Percentiles rank a stretch among this genome's conserved stretches.
phyloP scores from a whole-genome alignment of 1,140 invertebrate species.

The Hyles euphorbiae region DNA sequence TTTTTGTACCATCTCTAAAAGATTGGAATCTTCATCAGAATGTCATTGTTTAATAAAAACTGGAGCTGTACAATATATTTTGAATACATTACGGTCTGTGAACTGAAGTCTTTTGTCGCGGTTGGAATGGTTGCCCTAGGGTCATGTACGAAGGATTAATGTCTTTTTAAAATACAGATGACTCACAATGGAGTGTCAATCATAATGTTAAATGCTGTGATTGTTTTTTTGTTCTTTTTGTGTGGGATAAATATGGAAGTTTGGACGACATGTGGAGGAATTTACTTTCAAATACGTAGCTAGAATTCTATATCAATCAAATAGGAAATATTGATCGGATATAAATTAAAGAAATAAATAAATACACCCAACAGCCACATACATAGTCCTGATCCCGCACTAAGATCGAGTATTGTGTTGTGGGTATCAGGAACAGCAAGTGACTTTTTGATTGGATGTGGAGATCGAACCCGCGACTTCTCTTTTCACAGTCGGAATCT shows the following conservation, averaged over 20 bases:
- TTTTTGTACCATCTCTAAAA: constrained; percentile 42
- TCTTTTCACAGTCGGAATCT: no score
- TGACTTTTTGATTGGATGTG: no score
- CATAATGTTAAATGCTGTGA: constrained; percentile 5
- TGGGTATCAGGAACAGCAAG: no score
- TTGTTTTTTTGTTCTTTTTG: neutral
- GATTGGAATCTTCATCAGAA: constrained; percentile 40
- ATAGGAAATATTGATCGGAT: no score
- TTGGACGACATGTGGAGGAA: no score
- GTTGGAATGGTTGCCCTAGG: constrained; percentile 20
- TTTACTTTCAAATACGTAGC: no score
- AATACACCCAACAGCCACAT: no score
- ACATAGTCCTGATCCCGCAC: no score
- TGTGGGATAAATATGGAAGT: neutral
- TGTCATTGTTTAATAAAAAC: constrained; percentile 54
- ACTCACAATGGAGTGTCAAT: constrained; percentile 5
- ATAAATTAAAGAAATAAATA: no score
- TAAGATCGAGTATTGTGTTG: no score
- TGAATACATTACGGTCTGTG: constrained; percentile 68
- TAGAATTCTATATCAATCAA: no score
- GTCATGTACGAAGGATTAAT: constrained; percentile 56
- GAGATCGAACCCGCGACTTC: no score
- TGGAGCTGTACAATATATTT: constrained; percentile 63
- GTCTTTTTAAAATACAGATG: constrained; percentile 5
- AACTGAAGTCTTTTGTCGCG: constrained; percentile 57